Base-by-base conservation (phyloP, 2,888 invertebrate species). In the Papilio demoleus region DNA sequence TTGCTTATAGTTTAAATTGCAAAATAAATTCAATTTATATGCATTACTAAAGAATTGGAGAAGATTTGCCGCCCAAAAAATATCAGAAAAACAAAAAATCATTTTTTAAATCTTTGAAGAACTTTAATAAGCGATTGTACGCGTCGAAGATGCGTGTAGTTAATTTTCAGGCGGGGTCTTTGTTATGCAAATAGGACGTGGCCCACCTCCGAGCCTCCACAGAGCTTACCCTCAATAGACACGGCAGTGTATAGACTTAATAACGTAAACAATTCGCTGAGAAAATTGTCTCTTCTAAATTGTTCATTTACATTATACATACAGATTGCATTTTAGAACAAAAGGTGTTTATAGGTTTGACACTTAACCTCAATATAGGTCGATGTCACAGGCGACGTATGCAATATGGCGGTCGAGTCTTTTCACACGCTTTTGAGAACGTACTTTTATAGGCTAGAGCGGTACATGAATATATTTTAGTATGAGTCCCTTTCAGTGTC, bases 141-240 rank as follows among this genome's bases (percentile, higher is more conserved):
- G 19, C 63, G 58, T 60, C 64, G 59, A 68, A 50, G 50, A 64
- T 68, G 68, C 65, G 68, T 68, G 65, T 68, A 79, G 81, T 84
- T 84, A 83, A 87, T 86, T 85, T 81, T 74, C 79, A 78, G 76
- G 61, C 75, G 78, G 75, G 74, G 75, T 80, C 87, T 88, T 86
- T 88, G 86, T 85, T 71, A 89, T 88, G 88, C 83, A 84, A 89
- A 89, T 86, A 73, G 65, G 38, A 50, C 68, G 64, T 47, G 64
- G 53, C 67, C 63, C 67, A 63, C 65, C 68, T 68, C 53, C 65
- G 50, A 60, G 63, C 68, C 60, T 65, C 59, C 64, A 63, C 36
- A 45, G 45, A 63, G 60, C 64, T 68, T 68, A 68, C 65, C 64
- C 64, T 50, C 64, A 60, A 68, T 68, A 60, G 60, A 65, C 65